Evolutionary conservation across 2,113 vertebrate genomes (phyloP), one percentile per base, ranked within the genome.

Genomic region (Danionella cerebrum): DNA sequence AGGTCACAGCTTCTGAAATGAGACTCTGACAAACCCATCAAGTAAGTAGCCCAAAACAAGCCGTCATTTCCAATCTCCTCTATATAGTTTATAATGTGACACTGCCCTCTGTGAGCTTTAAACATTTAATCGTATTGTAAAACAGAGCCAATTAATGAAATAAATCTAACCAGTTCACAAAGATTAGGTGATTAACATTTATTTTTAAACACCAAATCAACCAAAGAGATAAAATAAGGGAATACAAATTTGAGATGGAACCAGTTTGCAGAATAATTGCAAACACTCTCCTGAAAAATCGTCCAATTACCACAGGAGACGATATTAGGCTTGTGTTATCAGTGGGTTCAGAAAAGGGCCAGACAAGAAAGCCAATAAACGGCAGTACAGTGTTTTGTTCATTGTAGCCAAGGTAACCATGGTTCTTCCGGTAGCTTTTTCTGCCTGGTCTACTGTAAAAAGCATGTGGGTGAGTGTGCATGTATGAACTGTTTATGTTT

Each of bases 31-130:
- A 73, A 72, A 38, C 75, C 62, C 71, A 36, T 24, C 42, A 18
- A 60, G 78, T 78, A 68, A 78, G 79, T 74, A 76, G 72, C 75
- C 74, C 77, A 81, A 83, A 85, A 83, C 79, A 81, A 84, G n/a
- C 82, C 75, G 75, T 76, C 80, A 84, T 81, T 85, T 83, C 75
- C 66, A 73, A 74, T 76, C 76, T 70, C 55, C 77, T 81, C 64
- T 76, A 69, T 75, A 72, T n/a, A n/a, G n/a, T n/a, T n/a, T n/a
- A n/a, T n/a, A n/a, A n/a, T n/a, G n/a, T 67, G 36, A 73, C 62
- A 65, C 83, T 66, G 57, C 18, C 68, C 36, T 69, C 65, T 5
- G 3, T 2, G 18, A 14, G 42, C 24, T 29, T 42, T 1, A 27
- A 13, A 52, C 14, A 25, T 18, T 2, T 51, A n/a, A 42, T 14